These are phyloP conservation scores for Nasonovia ribisnigri DNA, from an alignment of 2,888 invertebrate genomes.

Conservation along the genomic window DNA sequence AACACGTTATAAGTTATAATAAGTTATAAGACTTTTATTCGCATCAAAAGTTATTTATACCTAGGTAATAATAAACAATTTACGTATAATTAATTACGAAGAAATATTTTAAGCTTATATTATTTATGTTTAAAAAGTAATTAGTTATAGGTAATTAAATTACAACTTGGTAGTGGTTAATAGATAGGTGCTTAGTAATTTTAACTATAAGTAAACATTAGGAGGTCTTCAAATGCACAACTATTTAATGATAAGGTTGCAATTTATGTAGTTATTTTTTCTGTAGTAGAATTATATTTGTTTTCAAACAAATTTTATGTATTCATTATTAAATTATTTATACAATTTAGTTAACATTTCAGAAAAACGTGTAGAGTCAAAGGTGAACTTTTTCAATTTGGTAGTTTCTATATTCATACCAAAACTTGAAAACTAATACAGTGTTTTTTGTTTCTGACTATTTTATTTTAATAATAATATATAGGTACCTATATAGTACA, in stretches of 20 bases:
- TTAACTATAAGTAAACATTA: neutral
- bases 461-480: neutral
- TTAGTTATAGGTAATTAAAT: neutral
- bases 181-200: neutral
- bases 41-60: neutral
- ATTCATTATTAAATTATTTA: neutral
- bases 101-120: neutral
- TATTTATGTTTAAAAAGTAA: neutral
- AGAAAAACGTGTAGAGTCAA: neutral
- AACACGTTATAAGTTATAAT: neutral
- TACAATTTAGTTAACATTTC: neutral
- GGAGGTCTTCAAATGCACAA: neutral
- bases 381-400: neutral
- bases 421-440: neutral
- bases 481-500: neutral
- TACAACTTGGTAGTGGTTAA: neutral
- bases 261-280: neutral
- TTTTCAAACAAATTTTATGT: neutral
- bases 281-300: neutral
- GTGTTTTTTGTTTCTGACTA: neutral
- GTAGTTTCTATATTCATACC: neutral
- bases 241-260: neutral
- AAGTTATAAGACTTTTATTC: neutral
- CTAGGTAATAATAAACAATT: neutral
- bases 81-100: neutral